Percentiles rank a stretch among this genome's conserved stretches.
phyloP scores from a whole-genome alignment of 2,113 vertebrate species.

The Gobius niger region DNA sequence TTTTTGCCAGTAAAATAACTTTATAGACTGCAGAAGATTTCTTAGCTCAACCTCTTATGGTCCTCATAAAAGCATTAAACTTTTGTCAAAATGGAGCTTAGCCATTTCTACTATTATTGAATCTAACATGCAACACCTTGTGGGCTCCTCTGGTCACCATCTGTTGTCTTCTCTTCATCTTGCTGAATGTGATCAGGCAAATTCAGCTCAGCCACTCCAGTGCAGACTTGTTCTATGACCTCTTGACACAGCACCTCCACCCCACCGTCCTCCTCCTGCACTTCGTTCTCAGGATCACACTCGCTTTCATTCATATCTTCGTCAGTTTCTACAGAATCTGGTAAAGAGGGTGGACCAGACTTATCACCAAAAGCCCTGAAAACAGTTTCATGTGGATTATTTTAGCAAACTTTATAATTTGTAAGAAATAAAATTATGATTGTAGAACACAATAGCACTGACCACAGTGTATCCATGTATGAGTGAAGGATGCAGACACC shows the following conservation, averaged over 20 bases:
- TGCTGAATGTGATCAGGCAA: conserved; percentile 30
- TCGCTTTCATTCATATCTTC: conserved; percentile 35
- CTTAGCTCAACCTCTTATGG: too few species aligned
- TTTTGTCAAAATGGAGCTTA: not conserved
- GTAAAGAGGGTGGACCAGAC: conserved; percentile 83
- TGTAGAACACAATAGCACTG: conserved; percentile 38
- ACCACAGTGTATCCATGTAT: conserved; percentile 93
- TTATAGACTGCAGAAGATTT: too few species aligned
- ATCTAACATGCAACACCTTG: conserved; percentile 77
- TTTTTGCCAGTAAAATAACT: too few species aligned
- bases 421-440: too few species aligned
- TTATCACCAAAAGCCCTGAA: conserved; percentile 91
- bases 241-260: conserved; percentile 34
- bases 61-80: not conserved
- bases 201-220: conserved; percentile 55
- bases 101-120: too few species aligned
- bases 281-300: conserved; percentile 25
- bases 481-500: conserved; percentile 90
- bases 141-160: conserved; percentile 73
- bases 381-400: not conserved
- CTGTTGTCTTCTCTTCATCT: conserved; percentile 32
- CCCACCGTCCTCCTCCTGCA: conserved; percentile 16
- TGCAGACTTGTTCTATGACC: conserved; percentile 40
- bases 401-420: not conserved
- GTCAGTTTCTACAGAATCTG: conserved; percentile 55